These are phyloP conservation scores for Porites lutea DNA, from an alignment of 64 coral and sea anemone genomes.

Conservation along the genomic window DNA sequence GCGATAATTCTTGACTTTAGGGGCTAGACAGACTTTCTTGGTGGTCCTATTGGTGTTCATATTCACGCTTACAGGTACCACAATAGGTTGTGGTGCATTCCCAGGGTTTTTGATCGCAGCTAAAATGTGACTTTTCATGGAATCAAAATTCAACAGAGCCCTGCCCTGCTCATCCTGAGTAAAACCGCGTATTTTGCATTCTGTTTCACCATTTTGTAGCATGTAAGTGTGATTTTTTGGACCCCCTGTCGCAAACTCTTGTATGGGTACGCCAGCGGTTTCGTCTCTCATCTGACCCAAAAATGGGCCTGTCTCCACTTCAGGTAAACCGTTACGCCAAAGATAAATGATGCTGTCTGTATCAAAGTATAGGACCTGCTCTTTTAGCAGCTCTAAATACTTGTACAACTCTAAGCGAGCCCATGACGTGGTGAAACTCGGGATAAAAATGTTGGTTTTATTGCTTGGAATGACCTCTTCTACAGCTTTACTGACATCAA, in stretches of 20 bases:
- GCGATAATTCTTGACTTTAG: background rate
- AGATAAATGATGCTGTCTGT: background rate
- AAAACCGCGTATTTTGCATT: conserved; percentile 6
- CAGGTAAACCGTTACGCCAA: background rate
- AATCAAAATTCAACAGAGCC: background rate
- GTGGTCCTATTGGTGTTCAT: no score
- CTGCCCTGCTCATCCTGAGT: background rate
- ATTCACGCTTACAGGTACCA: background rate
- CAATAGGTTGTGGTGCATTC: no score
- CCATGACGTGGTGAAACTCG: background rate
- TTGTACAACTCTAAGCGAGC: background rate
- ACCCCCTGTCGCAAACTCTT: background rate
- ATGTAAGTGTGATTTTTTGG: conserved; percentile 49
- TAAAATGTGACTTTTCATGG: background rate
- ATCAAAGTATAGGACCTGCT: background rate
- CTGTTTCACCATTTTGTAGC: background rate
- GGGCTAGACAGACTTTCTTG: background rate
- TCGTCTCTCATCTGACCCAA: conserved; percentile 22
- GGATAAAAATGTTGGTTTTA: background rate
- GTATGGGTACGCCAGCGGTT: background rate
- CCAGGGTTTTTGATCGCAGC: background rate
- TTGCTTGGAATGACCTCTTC: background rate
- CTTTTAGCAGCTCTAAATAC: background rate
- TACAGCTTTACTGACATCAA: background rate
- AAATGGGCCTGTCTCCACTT: background rate